A percentile compares a stretch with the other conserved stretches of the same genome.
Evolutionary conservation across 2,113 vertebrate genomes (phyloP).

Genomic region (Paramisgurnus dabryanus): DNA sequence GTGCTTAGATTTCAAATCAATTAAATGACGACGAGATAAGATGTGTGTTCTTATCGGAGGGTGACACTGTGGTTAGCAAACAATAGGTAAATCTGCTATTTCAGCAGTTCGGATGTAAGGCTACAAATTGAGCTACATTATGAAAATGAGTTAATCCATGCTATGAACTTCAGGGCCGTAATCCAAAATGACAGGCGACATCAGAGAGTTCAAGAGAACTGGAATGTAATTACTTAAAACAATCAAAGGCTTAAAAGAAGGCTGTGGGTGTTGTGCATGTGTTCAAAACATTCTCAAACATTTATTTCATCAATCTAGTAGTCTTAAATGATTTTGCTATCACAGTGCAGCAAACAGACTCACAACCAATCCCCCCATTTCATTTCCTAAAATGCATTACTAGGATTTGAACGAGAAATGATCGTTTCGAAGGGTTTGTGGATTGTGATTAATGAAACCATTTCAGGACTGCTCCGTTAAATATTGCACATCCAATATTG

Average conservation of each 20-base stretch:
- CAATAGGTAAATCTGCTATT: constrained; percentile 68
- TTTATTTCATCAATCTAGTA: constrained; percentile 27
- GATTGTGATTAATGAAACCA: constrained; percentile 29
- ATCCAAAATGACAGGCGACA: constrained; percentile 71
- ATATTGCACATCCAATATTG: constrained; percentile 34
- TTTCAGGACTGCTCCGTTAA: constrained; percentile 31
- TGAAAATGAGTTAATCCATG: constrained; percentile 74
- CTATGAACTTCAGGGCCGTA: constrained; percentile 74
- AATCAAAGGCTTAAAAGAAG: constrained; percentile 41
- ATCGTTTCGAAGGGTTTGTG: constrained; percentile 13
- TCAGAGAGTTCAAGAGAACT: constrained; percentile 65
- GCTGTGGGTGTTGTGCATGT: constrained; percentile 50
- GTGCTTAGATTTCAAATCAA: constrained; percentile 27
- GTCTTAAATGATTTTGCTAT: constrained; percentile 29
- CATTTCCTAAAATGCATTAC: constrained; percentile 23
- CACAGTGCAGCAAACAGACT: constrained; percentile 15
- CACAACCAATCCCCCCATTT: constrained; percentile 7
- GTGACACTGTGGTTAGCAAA: constrained; percentile 57
- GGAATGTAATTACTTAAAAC: constrained; percentile 67
- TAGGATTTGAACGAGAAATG: not conserved
- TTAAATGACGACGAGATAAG: constrained; percentile 32
- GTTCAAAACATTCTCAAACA: constrained; percentile 4
- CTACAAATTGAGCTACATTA: constrained; percentile 72
- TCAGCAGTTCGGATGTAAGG: constrained; percentile 59
- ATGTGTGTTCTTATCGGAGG: constrained; percentile 11